These are phyloP conservation scores for Rynchops niger DNA, from an alignment of 2,113 vertebrate species.

Conservation along the genomic window DNA sequence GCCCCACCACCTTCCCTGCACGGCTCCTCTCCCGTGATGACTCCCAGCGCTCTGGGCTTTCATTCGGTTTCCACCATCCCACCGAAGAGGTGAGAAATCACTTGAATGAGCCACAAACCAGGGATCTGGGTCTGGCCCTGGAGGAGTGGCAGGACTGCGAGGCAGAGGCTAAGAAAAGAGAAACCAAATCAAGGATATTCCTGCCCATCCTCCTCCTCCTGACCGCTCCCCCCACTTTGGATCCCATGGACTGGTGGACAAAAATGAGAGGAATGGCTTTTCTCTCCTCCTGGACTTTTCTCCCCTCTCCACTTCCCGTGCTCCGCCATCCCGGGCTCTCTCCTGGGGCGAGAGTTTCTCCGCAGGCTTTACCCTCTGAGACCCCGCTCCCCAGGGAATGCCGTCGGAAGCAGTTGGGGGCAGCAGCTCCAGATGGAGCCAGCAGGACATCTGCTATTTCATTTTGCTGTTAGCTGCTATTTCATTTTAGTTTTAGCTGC, in stretches of 20 bases:
- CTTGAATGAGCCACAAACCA: not conserved
- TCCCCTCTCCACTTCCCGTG: not conserved
- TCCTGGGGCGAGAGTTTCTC: not conserved
- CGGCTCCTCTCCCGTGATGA: too few relatives aligned
- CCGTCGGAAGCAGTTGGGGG: not conserved
- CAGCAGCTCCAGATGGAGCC: not conserved
- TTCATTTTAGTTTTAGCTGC: not conserved
- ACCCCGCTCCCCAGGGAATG: not conserved
- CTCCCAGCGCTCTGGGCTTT: not conserved
- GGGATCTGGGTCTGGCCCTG: not conserved
- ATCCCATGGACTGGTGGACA: not conserved
- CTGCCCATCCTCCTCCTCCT: not conserved
- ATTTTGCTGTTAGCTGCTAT: not conserved
- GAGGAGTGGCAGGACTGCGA: not conserved
- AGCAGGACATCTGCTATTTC: not conserved
- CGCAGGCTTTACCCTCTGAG: not conserved
- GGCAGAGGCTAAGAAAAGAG: not conserved
- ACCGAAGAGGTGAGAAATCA: not conserved
- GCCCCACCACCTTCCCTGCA: not conserved
- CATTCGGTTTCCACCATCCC: not conserved
- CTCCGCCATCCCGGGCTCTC: not conserved
- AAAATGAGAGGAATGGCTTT: not conserved
- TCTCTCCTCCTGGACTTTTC: not conserved
- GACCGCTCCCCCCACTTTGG: rapidly evolving
- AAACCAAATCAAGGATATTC: not conserved